These are phyloP conservation scores for Leptosomus discolor DNA, from an alignment of 2,113 vertebrate species.

Conservation along the genomic window DNA sequence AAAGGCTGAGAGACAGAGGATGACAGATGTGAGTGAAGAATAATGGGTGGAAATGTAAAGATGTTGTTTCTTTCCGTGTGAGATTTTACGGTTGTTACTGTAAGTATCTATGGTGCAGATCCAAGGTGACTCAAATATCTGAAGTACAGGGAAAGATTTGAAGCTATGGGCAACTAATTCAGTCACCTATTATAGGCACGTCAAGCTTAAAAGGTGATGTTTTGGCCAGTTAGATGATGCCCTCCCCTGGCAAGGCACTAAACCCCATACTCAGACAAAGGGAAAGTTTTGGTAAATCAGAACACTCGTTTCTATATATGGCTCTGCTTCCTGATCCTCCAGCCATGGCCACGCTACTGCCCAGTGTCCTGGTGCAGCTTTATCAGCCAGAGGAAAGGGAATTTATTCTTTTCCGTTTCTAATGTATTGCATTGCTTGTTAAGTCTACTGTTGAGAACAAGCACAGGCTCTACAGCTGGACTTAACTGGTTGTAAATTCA, in stretches of 20 bases:
- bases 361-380: background rate
- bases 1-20: background rate
- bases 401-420: background rate
- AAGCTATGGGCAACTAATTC: background rate
- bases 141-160: background rate
- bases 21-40: background rate
- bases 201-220: background rate
- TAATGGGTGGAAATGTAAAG: background rate
- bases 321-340: background rate
- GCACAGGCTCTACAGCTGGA: background rate
- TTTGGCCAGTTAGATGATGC: background rate
- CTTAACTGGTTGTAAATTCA: background rate
- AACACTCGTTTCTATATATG: background rate
- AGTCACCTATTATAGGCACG: accelerated
- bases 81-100: background rate
- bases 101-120: background rate
- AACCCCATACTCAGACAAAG: background rate
- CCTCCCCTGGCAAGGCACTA: background rate
- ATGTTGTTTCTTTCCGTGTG: background rate
- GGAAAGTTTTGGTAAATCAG: background rate
- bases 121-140: background rate
- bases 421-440: background rate
- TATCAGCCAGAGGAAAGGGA: background rate
- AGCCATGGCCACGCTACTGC: accelerated
- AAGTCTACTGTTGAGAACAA: background rate